Evolutionary conservation across 2,888 invertebrate genomes (phyloP), one percentile per base, ranked within the genome.

Genomic region (Acrobasis repandana): DNA sequence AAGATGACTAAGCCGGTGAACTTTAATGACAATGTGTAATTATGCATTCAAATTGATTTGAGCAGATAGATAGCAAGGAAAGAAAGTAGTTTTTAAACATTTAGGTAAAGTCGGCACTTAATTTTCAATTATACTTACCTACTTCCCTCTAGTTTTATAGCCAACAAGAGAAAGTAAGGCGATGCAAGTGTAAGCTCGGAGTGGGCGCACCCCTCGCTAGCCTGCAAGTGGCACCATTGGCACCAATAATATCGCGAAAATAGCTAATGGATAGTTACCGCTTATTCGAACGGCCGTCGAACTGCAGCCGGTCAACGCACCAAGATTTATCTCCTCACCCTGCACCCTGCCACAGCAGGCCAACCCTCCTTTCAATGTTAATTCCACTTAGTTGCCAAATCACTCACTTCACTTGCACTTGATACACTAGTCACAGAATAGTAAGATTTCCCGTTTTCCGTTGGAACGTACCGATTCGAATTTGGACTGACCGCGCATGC

Each of bases 261-360:
- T 49, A 57, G 38, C 56, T 59, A 70, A 68, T 66, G 69, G 74
- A 76, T 80, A 82, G 82, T 85, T 83, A 85, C 85, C 85, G 79
- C 80, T 77, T 64, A 65, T 65, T 64, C 52, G 79, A 75, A 73
- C 73, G 76, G 77, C 71, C 80, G 77, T 76, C 76, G 80, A 76
- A 76, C 83, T 71, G 81, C 79, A 70, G 73, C 79, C 86, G 86
- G 85, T 85, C 88, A 83, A 85, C 83, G 86, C 83, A 79, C 86
- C 78, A 78, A 70, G 76, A 77, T 75, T 68, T 76, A 79, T 80
- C 80, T 80, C 75, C 70, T 76, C 73, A 76, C 77, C 77, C 73
- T 70, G 75, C 75, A 74, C 68, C 64, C 69, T 66, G 70, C 71
- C 73, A 70, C 73, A 67, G 52, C 54, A 38, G 38, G 54, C 2